Base-by-base conservation (phyloP, 1,140 invertebrate genomes). In the Ips typographus region DNA sequence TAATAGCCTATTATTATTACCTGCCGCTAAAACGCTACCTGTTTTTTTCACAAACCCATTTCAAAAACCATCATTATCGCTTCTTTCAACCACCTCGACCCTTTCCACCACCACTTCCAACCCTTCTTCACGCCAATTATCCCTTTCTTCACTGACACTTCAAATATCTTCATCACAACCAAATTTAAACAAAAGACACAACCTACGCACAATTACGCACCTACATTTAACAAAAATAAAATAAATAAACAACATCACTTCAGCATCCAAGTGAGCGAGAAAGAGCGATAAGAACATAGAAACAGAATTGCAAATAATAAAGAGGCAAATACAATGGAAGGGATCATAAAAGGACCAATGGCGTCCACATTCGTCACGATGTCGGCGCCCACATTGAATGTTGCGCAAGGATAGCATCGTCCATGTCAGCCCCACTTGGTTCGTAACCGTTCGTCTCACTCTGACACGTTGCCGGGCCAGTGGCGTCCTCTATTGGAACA, bases 1-100 rank as follows among this genome's bases (percentile, higher is more conserved):
- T 74, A 78, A 77, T 77, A 78, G 75, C 70, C 76, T 76, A 73
- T 78, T 76, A 79, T 77, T 78, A 79, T 72, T 70, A 76, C 71
- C 70, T 72, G 55, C 66, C 72, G 70, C 71, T 67, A 74, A 74
- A 72, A 73, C 66, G 76, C 78, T 78, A 78, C 78, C 76, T 79
- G 77, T 77, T 75, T 79, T 78, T 62, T 44, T 39, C 40, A 53
- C n/a, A 47, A 64, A 72, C 57, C 69, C 51, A 64, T 69, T 75
- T 72, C 61, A 60, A 73, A 61, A 6, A 38, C 36, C 60, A 49
- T 51, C 61, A 40, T 63, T 43, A 56, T 38, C 44, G 36, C 40
- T 52, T 3, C 37, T 62, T 62, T 65, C 43, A n/a, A 56, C 36
- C 47, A 37, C 63, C 37, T 7, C 39, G 4, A 56, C 51, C 63